A percentile compares a stretch with the other conserved stretches of the same genome.
These are phyloP conservation scores for Apis dorsata DNA, from an alignment of 1,140 invertebrate species.

Conservation along the genomic window DNA sequence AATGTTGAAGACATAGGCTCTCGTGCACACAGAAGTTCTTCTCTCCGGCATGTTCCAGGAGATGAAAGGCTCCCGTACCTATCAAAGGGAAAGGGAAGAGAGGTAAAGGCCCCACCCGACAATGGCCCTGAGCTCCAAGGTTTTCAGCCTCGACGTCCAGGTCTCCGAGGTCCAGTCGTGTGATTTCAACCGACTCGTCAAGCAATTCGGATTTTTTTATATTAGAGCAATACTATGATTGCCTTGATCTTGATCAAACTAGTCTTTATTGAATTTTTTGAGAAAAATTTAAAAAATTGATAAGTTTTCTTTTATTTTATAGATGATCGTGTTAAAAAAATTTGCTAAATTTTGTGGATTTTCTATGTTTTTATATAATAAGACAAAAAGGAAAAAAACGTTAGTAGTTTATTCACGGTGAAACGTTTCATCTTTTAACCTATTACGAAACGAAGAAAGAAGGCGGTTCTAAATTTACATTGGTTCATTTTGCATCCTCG, in stretches of 20 bases:
- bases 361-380: neutral
- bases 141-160: slow-evolving; percentile 42
- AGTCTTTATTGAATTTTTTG: neutral
- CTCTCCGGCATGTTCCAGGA: slow-evolving; percentile 37
- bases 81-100: slow-evolving; percentile 52
- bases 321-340: neutral
- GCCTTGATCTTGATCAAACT: neutral
- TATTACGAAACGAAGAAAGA: slow-evolving; percentile 51
- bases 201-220: neutral
- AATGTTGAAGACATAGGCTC: slow-evolving; percentile 45
- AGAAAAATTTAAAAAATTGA: neutral
- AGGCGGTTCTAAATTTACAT: slow-evolving; percentile 49
- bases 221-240: neutral
- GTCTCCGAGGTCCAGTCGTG: slow-evolving; percentile 17
- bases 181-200: slow-evolving; percentile 22
- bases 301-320: neutral
- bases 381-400: neutral
- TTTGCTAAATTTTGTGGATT: neutral
- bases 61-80: slow-evolving; percentile 54
- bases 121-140: slow-evolving; percentile 54
- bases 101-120: slow-evolving; percentile 46
- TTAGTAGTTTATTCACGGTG: neutral
- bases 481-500: slow-evolving; percentile 33
- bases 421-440: slow-evolving; percentile 37
- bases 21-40: slow-evolving; percentile 35